Evolutionary conservation across 1,140 invertebrate species (phyloP), one percentile per base, ranked within the genome.

Genomic region (Diachasmimorpha longicaudata): DNA sequence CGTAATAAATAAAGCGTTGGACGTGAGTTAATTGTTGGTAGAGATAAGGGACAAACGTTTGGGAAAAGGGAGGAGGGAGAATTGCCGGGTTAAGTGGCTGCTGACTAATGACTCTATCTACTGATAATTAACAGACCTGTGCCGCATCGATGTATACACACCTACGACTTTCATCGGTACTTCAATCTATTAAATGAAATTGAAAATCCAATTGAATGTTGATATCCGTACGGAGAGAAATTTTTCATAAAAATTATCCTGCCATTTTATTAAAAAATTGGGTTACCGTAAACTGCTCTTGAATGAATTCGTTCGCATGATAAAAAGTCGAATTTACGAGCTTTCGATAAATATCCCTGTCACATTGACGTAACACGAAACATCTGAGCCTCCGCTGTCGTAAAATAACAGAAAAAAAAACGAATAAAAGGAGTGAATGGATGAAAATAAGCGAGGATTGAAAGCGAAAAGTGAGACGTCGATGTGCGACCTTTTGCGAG

Each of bases 401-500:
- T 44, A 39, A 73, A 31, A 19, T n/a, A 46, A 14, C 16, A 19
- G 19, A 52, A 19, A 52, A 78, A 21, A 69, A 37, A 55, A 70
- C n/a, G 52, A 46, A 52, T 31, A 52, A 39, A 52, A 16, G 39
- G 1, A 69, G 8, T 19, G 23, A 70, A 46, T 16, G 42, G 67
- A 66, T 76, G 55, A 44, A 71, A 76, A 44, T 75, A 58, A 77
- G 76, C 52, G 23, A 42, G 55, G 39, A 48, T 42, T 52, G 63
- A 52, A 31, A 42, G 10, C 14, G 67, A 21, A 42, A 70, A 70
- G 25, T 25, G 37, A 55, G 19, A 70, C 25, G 25, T 68, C 71
- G 31, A 70, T 42, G 71, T 78, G 75, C 66, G 74, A 58, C 76
- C 79, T 79, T 82, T 81, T 63, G 81, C 82, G 82, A 83, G 81